Evolutionary conservation across 2,113 vertebrate species (phyloP), one percentile per base, ranked within the genome.

Genomic region (Cromileptes altivelis): DNA sequence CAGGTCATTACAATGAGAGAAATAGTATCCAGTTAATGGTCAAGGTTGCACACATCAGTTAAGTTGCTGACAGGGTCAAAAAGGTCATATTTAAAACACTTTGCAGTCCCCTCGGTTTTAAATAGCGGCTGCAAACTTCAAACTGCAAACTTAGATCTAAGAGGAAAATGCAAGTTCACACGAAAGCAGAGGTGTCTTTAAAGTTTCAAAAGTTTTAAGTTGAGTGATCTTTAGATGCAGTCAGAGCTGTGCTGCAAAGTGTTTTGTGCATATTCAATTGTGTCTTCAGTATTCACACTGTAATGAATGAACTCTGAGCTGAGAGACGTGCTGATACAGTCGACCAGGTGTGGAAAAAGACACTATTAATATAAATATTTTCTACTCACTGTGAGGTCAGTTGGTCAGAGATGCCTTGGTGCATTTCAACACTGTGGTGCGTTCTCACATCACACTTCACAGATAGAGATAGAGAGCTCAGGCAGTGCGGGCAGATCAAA

Each of bases 401-500:
- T 42, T 8, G 14, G 4, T 27, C 52, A 37, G 12, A 70, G 70
- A 47, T 30, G 12, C 17, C 23, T 33, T 2, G 4, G 1, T 13
- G 17, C 21, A 37, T 23, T 62, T 75, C 1, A 70, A 60, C 55
- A 42, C 60, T 42, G 61, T 61, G 23, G 21, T 13, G 52, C 27
- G 56, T 21, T n/a, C 18, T 15, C 10, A 37, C 18, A 17, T 10
- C 27, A 56, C 25, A 14, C 8, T 23, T n/a, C 49, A 57, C 0
- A 8, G 0, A 21, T 14, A 15, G 78, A 64, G 63, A 25, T 78
- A 88, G 81, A 88, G 85, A 76, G 42, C 42, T 11, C 11, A 45
- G 60, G n/a, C 47, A 15, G 8, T 37, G 33, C 6, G 33, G 33
- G 33, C 33, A 10, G 42, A 45, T 45, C 42, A 45, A 45, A 45